Conservation (phyloP, 2,888 invertebrate genomes). For the Hofmannophila pseudospretella region DNA sequence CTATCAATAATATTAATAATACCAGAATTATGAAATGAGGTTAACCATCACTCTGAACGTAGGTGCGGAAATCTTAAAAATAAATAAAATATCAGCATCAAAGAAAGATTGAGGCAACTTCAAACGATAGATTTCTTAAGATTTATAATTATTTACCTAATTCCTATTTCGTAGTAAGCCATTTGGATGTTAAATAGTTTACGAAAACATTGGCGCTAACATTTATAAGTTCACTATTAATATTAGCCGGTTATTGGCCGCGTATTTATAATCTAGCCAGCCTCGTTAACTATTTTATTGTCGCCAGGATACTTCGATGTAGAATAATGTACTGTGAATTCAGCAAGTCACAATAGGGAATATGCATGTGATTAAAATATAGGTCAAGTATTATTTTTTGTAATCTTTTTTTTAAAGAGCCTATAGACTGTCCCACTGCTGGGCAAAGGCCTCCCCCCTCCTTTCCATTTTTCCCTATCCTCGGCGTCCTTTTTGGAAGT, state of each 20-base stretch:
- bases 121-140: not conserved
- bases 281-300: too few relatives aligned
- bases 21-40: not conserved
- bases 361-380: too few relatives aligned
- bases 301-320: not conserved
- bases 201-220: not conserved
- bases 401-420: too few relatives aligned
- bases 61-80: not conserved
- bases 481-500: too few relatives aligned
- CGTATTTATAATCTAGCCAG: too few relatives aligned
- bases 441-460: too few relatives aligned
- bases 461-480: too few relatives aligned
- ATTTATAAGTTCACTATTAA: not conserved
- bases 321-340: not conserved
- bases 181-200: not conserved
- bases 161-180: not conserved
- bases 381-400: too few relatives aligned
- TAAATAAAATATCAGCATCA: not conserved
- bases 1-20: too few relatives aligned
- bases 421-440: too few relatives aligned
- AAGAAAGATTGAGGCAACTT: too few relatives aligned
- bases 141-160: not conserved
- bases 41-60: not conserved
- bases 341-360: not conserved
- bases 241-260: too few relatives aligned